Evolutionary conservation across 2,797 vertebrate species (phyloP), one percentile per base, ranked within the genome.

Genomic region (Arrhamphus sclerolepis): DNA sequence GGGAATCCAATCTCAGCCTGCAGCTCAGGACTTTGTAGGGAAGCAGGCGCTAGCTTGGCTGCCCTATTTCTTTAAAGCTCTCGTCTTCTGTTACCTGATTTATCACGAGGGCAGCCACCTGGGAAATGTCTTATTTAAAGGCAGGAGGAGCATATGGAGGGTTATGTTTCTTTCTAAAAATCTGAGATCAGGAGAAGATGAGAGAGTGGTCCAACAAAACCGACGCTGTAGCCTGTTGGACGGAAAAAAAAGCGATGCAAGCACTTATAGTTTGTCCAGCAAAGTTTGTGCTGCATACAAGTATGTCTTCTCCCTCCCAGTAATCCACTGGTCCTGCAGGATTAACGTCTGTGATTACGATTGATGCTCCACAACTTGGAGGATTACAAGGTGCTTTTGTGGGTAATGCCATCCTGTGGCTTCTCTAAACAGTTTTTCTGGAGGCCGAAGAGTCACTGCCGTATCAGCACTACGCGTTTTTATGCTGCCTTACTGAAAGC

Each of bases 101-200:
- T 74, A 82, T 80, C 73, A 53, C 11, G 1, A 39, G 57, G 59
- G 62, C 67, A 46, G 55, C 78, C 84, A 67, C 74, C 22, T n/a
- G 82, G 80, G 87, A 81, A 58, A 72, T 46, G 78, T 70, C 72
- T 86, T 68, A 78, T 79, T 85, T 83, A 74, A 84, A 80, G 62
- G 54, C 48, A 20, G 46, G 56, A 48, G 56, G 66, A 67, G 48
- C 6, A 2, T 7, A 50, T n/a, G 0, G 43, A 66, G 43, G 73
- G 50, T 52, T 29, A 65, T 19, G 63, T 56, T 31, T 62, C 24
- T 55, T 41, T 46, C 48, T 62, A 7, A 71, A 67, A 61, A 51
- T 5, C 62, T 28, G 11, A 61, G 54, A 65, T 65, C 24, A 59
- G 46, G 58, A 28, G 54, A 20, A 16, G 50, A 48, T 20, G 59